phyloP scores from a whole-genome alignment of 1,140 invertebrate species.

The Chymomyza costata region DNA sequence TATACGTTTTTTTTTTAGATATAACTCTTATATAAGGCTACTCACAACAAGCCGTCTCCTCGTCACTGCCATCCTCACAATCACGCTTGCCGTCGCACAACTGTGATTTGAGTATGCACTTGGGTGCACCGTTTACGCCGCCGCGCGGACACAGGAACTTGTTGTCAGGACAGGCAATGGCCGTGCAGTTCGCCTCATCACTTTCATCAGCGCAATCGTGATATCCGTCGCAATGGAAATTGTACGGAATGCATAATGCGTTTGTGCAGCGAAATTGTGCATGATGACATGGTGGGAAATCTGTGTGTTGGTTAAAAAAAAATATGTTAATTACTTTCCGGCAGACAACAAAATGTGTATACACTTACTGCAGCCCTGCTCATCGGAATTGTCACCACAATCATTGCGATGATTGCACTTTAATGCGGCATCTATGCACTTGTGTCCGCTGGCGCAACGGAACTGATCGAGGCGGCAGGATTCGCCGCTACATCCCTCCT shows the following conservation, averaged over 20 bases:
- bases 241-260: conserved; percentile 91
- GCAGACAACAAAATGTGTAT: not conserved
- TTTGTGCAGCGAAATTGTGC: conserved; percentile 96
- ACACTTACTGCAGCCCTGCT: conserved; percentile 87
- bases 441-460: conserved; percentile 87
- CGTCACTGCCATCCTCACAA: conserved; percentile 93
- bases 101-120: conserved; percentile 91
- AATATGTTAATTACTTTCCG: conserved; percentile 1
- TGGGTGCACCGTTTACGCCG: conserved; percentile 80
- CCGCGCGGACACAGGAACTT: conserved; percentile 93
- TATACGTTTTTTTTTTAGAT: no score
- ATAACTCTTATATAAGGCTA: conserved; percentile 61
- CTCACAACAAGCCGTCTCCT: conserved; percentile 92
- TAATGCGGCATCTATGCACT: conserved; percentile 86
- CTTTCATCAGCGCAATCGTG: conserved; percentile 90
- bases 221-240: conserved; percentile 89
- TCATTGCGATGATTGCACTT: conserved; percentile 94
- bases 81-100: conserved; percentile 93
- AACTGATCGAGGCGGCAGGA: conserved; percentile 92
- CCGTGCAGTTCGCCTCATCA: conserved; percentile 93
- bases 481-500: conserved; percentile 85
- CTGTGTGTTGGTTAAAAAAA: conserved; percentile 74
- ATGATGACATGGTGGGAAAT: conserved; percentile 91
- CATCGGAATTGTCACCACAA: conserved; percentile 92
- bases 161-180: conserved; percentile 91